Base-by-base conservation (phyloP, 2,888 invertebrate genomes). In the Amiota communis region DNA sequence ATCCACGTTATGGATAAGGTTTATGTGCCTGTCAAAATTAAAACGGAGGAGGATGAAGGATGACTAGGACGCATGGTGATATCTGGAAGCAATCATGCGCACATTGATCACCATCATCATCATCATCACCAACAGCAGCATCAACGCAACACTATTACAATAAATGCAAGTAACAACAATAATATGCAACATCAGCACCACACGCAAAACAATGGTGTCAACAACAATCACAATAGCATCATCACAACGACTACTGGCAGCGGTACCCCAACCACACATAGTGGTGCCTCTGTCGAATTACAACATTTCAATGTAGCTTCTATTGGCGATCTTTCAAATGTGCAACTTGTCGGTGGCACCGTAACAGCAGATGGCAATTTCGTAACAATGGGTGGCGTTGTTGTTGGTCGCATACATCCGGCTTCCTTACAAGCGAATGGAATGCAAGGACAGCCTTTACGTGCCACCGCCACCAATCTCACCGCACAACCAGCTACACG, bases 1-100 rank as follows among this genome's bases (percentile, higher is more conserved):
- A 90, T 90, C 74, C 90, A 90, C 74, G 89, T 90, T 70, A 89
- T 89, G 87, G 90, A 90, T 84, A 90, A 90, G 82, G 88, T 90
- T 51, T 90, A 89, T 78, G 87, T 90, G 80, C 89, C 90, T 80
- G 88, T 88, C 47, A 90, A 89, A 80, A 90, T 89, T 77, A 89
- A 89, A 85, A 88, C 89, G 72, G 89, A 89, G 80, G 89, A 90
- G 74, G 89, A 89, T 77, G 89, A 89, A 74, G 89, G 89, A 81
- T 89, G 89, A 89, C 88, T 88, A 87, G 88, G 86, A 86, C 87
- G 89, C 69, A 88, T 89, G 89, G 88, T 89, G 87, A 85, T 88
- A 85, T 86, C 87, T 83, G 84, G 78, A n/a, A 74, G 76, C 68
- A 68, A 72, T 57, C 72, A 65, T 46, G 72, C 68, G 20, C 23